phyloP scores from a whole-genome alignment of 2,797 vertebrate species.

The Sebastes cheni region DNA sequence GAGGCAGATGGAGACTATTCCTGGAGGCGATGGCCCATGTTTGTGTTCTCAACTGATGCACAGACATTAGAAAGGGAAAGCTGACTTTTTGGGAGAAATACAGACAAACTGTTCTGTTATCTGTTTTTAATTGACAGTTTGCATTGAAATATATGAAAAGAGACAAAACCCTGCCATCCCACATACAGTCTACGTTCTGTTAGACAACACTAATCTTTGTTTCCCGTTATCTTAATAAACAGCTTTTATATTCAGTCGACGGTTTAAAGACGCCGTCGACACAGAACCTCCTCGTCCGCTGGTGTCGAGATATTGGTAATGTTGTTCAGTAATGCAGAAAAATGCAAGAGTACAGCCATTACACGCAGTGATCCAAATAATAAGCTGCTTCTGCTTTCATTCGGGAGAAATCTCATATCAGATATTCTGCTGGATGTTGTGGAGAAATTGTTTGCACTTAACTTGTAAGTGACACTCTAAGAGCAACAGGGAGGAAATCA shows the following conservation, averaged over 20 bases:
- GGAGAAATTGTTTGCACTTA: slow-evolving; percentile 57
- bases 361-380: slow-evolving; percentile 56
- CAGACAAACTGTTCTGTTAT: slow-evolving; percentile 6
- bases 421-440: slow-evolving; percentile 42
- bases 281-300: slow-evolving; percentile 5
- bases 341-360: slow-evolving; percentile 34
- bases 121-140: not conserved
- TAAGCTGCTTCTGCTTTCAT: slow-evolving; percentile 54
- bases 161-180: not conserved
- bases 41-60: slow-evolving; percentile 46
- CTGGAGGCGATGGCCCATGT: slow-evolving; percentile 49
- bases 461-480: slow-evolving; percentile 56
- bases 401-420: slow-evolving; percentile 47
- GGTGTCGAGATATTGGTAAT: slow-evolving; percentile 34
- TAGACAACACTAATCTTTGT: not conserved
- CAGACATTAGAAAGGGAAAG: slow-evolving; percentile 38
- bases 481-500: slow-evolving; percentile 43
- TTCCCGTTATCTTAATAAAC: slow-evolving; percentile 35
- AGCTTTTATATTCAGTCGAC: slow-evolving; percentile 18
- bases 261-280: slow-evolving; percentile 3
- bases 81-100: slow-evolving; percentile 13
- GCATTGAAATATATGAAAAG: not conserved
- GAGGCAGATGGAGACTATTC: slow-evolving; percentile 60
- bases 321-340: slow-evolving; percentile 48
- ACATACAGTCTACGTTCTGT: not conserved